Evolutionary conservation across 2,888 invertebrate genomes (phyloP), one percentile per base, ranked within the genome.

Genomic region (Rosalia funebris): DNA sequence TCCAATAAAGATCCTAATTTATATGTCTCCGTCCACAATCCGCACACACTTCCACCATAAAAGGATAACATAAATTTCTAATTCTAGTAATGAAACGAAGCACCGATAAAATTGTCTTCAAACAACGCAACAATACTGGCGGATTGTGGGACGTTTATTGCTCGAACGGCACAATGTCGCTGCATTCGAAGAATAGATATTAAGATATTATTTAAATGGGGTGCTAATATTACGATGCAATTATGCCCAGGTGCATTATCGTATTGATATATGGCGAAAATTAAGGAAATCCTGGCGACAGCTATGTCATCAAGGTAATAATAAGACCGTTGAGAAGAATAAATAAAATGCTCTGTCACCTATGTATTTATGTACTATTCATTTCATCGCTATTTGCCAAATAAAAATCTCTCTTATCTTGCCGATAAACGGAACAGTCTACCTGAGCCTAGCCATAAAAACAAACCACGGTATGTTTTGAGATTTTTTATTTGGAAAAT

Each of bases 1-100:
- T 34, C 16, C 4, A 46, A 25, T 46, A 46, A 46, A 46, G 32
- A 16, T 34, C 46, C 46, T 46, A 46, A 46, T 46, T 46, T 46
- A 32, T 46, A 46, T 34, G 11, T 34, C n/a, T 32, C 10, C 15
- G 46, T 46, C 32, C 16, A 46, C 46, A 16, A 16, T 34, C 34
- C 7, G 14, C 46, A 16, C 32, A 46, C 11, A 32, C 15, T 31
- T 9, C 12, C 9, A 10, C 20, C 14, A 10, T 15, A 45, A 45
- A 45, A 10, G 45, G 20, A 45, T 15, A 31, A 45, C 25, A 31
- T 31, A 31, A 45, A 45, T 45, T 17, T 41, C n/a, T 41, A 41
- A 17, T 41, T 41, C 41, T 17, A 41, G 41, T 19, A 41, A 1
- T 41, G 41, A 41, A 41, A 41, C 17, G 19, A 16, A 41, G 17